Conservation (phyloP, 2,797 vertebrate species). For the Discoglossus pictus region DNA sequence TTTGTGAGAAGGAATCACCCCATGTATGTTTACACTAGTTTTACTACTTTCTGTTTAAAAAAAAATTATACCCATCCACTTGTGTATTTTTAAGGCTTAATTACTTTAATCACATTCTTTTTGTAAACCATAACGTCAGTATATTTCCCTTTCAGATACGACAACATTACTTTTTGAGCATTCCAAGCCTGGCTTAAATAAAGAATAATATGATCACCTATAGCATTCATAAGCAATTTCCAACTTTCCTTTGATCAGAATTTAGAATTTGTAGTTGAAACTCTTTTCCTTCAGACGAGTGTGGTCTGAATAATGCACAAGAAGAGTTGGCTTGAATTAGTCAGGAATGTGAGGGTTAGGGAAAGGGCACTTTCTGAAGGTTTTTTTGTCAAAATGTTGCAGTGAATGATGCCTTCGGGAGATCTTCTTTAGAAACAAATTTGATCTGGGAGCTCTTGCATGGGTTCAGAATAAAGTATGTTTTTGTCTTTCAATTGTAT, state of each 20-base stretch:
- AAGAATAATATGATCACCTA: conserved; percentile 41
- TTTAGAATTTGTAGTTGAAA: conserved; percentile 5
- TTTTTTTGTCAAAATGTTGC: conserved; percentile 34
- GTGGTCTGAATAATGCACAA: conserved; percentile 33
- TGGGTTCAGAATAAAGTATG: conserved; percentile 21
- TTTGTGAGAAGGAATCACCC: too few relatives aligned
- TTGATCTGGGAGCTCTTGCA: conserved; percentile 29
- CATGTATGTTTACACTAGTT: too few relatives aligned
- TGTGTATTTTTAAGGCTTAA: conserved; percentile 4
- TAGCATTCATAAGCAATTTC: conserved; percentile 29
- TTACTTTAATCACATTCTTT: conserved; percentile 9
- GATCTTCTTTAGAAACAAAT: conserved; percentile 39
- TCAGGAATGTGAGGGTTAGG: conserved; percentile 42
- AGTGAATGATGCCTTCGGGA: conserved; percentile 42
- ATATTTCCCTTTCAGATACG: conserved; percentile 16
- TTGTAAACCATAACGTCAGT: conserved; percentile 19
- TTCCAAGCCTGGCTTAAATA: conserved; percentile 31
- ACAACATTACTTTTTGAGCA: conserved; percentile 11
- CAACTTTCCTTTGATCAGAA: conserved; percentile 28
- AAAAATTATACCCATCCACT: too few relatives aligned
- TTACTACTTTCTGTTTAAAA: too few relatives aligned
- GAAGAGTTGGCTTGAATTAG: conserved; percentile 44
- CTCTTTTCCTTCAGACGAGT: conserved; percentile 19
- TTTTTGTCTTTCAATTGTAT: background rate
- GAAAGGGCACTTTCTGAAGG: conserved; percentile 38